Percentiles rank a stretch among this genome's conserved stretches.
These are phyloP conservation scores for Porites divaricata DNA, from an alignment of 92 coral and sea anemone genomes.

Conservation along the genomic window DNA sequence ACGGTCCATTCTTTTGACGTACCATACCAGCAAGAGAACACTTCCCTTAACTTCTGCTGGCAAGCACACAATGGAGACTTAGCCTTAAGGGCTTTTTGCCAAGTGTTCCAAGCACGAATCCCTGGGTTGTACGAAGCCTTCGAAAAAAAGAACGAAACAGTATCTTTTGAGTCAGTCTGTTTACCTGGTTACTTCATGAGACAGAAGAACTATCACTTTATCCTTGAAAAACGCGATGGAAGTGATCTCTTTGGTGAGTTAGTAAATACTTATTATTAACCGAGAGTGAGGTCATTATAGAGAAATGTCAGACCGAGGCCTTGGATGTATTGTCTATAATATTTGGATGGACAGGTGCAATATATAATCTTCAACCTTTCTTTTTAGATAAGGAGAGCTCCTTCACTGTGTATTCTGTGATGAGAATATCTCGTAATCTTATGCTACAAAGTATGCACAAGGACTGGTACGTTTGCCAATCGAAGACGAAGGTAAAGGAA, in stretches of 20 bases:
- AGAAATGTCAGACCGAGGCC: too few relatives aligned
- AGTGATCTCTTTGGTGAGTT: slow-evolving; percentile 44
- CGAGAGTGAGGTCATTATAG: too few relatives aligned
- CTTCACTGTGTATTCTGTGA: slow-evolving; percentile 14
- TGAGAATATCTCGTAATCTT: slow-evolving; percentile 30
- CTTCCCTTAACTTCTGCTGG: slow-evolving; percentile 27
- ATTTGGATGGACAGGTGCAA: not conserved
- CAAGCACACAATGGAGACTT: not conserved
- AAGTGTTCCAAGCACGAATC: slow-evolving; percentile 10
- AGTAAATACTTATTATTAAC: too few relatives aligned
- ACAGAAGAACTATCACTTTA: slow-evolving; percentile 82
- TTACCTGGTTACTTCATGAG: slow-evolving; percentile 77
- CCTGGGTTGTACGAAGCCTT: slow-evolving; percentile 11
- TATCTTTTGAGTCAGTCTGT: slow-evolving; percentile 87
- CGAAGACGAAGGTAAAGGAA: not conserved
- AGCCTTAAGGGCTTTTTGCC: not conserved
- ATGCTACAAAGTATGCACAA: slow-evolving; percentile 22
- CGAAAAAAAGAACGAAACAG: not conserved
- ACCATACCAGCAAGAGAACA: slow-evolving; percentile 16
- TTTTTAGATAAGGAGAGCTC: slow-evolving; percentile 37
- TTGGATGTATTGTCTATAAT: too few relatives aligned
- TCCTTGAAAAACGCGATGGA: slow-evolving; percentile 63
- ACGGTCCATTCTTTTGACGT: slow-evolving; percentile 17
- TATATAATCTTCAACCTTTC: not conserved
- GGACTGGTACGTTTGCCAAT: slow-evolving; percentile 37